Evolutionary conservation across 2,888 invertebrate species (phyloP).

Genomic region (Himalopsyche tibetana): DNA sequence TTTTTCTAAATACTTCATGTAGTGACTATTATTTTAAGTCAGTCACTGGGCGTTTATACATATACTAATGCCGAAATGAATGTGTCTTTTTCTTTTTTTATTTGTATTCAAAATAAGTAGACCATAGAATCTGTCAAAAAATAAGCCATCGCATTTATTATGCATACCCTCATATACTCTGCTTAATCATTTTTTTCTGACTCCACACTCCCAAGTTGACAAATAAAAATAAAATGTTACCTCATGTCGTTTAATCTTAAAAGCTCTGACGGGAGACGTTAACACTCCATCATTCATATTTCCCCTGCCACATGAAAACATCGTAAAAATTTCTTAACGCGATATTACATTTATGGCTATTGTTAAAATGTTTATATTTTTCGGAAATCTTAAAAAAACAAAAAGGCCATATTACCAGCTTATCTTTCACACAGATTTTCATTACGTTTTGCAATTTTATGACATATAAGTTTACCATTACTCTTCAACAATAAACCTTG

Average conservation of each 20-base stretch:
- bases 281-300: slow-evolving; percentile 26
- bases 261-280: slow-evolving; percentile 27
- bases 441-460: not conserved
- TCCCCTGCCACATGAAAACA: slow-evolving; percentile 26
- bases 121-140: too few species aligned
- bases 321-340: slow-evolving; percentile 20
- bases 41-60: too few species aligned
- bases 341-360: slow-evolving; percentile 25
- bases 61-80: too few species aligned
- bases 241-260: slow-evolving; percentile 13
- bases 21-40: too few species aligned
- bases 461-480: too few species aligned
- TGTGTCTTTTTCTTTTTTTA: too few species aligned
- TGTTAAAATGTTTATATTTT: slow-evolving; percentile 34
- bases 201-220: slow-evolving; percentile 3
- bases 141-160: too few species aligned
- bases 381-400: slow-evolving; percentile 26
- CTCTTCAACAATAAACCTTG: too few species aligned
- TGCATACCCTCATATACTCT: not conserved
- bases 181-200: not conserved
- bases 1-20: too few species aligned
- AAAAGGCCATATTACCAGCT: not conserved
- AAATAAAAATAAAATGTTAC: slow-evolving; percentile 30
- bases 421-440: slow-evolving; percentile 1
- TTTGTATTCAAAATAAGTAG: too few species aligned